phyloP scores from a whole-genome alignment of 2,797 vertebrate species.

The Balearica regulorum region DNA sequence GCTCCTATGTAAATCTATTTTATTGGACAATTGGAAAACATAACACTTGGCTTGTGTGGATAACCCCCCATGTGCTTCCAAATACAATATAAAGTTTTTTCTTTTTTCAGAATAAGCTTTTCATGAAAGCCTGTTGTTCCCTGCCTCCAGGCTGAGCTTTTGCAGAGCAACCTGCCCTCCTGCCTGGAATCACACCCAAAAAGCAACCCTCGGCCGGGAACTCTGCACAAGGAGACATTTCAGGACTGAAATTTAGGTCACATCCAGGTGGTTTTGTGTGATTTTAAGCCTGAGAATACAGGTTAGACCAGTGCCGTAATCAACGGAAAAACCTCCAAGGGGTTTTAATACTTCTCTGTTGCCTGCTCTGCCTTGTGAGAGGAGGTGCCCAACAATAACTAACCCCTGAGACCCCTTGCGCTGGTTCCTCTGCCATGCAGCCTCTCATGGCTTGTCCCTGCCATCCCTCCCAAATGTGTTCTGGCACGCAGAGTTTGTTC shows the following conservation, averaged over 20 bases:
- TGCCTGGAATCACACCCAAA: not conserved
- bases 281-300: not conserved
- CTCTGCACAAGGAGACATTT: not conserved
- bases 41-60: constrained; percentile 26
- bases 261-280: not conserved
- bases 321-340: constrained; percentile 18
- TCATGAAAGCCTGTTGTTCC: constrained; percentile 18
- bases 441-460: not conserved
- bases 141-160: not conserved
- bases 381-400: not conserved
- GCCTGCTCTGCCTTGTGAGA: not conserved
- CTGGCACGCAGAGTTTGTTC: constrained; percentile 9
- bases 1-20: constrained; percentile 67
- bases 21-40: constrained; percentile 68
- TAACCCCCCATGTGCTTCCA: constrained; percentile 43
- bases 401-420: not conserved
- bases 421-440: not conserved
- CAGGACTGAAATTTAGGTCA: not conserved
- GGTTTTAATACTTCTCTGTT: not conserved
- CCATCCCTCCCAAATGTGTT: not conserved
- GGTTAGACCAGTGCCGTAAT: not conserved
- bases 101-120: constrained; percentile 10
- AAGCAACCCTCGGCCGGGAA: not conserved
- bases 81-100: not conserved
- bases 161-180: not conserved